Evolutionary conservation across 2,797 vertebrate genomes (phyloP).

Genomic region (Spheniscus humboldti): DNA sequence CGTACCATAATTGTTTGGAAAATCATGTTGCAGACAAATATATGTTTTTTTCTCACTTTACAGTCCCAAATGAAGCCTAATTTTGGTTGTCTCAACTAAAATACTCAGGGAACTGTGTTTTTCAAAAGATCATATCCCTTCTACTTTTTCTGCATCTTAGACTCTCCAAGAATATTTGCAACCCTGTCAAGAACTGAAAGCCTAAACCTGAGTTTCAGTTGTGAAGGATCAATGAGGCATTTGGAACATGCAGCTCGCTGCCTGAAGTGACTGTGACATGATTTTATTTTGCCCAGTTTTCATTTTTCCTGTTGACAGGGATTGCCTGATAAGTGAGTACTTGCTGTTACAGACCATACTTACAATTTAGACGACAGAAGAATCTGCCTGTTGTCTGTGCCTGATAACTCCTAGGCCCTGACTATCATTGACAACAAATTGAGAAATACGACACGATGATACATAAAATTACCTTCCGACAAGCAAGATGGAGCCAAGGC

Average conservation of each 20-base stretch:
- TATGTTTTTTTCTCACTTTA: neutral
- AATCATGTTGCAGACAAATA: neutral
- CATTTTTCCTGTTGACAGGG: conserved; percentile 6
- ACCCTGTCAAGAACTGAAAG: neutral
- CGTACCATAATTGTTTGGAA: rapidly evolving
- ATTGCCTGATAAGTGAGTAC: neutral
- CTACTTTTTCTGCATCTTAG: neutral
- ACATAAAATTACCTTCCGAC: neutral
- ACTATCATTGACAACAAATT: neutral
- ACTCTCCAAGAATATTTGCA: neutral
- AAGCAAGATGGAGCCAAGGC: neutral
- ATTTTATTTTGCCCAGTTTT: neutral
- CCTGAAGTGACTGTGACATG: neutral
- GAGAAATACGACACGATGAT: neutral
- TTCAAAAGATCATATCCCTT: neutral
- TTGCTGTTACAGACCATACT: neutral
- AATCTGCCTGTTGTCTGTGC: neutral
- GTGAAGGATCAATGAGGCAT: neutral
- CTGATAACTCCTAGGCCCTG: neutral
- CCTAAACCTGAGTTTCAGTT: neutral
- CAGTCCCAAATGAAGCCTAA: neutral
- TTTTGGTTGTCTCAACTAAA: neutral
- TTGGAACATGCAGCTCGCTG: neutral
- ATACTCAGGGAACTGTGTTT: neutral
- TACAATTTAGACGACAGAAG: neutral